These are phyloP conservation scores for Zosterops borbonicus DNA, from an alignment of 2,113 vertebrate species.

Conservation along the genomic window DNA sequence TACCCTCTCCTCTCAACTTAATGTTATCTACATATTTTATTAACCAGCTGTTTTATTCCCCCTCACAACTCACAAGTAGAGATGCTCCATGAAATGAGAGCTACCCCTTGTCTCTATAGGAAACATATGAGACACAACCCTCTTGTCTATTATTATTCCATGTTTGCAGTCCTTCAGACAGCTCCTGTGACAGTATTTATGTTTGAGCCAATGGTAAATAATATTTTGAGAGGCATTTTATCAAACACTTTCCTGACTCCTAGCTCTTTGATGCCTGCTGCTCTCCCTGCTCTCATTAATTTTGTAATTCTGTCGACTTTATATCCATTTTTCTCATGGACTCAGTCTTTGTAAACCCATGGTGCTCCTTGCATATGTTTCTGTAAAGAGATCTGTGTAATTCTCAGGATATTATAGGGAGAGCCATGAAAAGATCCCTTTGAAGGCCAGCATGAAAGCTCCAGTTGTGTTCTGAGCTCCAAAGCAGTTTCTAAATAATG, in stretches of 20 bases:
- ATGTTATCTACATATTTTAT: slow-evolving; percentile 44
- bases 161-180: slow-evolving; percentile 14
- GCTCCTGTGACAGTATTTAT: slow-evolving; percentile 27
- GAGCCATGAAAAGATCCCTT: neutral
- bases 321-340: neutral
- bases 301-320: neutral
- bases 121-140: neutral
- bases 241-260: neutral
- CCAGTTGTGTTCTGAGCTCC: neutral
- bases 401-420: neutral
- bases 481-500: slow-evolving; percentile 10
- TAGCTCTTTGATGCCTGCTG: slow-evolving; percentile 38
- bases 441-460: slow-evolving; percentile 40
- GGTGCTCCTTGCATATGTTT: neutral
- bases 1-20: neutral
- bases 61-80: neutral
- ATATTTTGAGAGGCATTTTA: slow-evolving; percentile 35
- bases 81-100: neutral
- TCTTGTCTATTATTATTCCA: neutral
- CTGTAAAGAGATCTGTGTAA: neutral
- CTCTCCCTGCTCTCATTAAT: neutral
- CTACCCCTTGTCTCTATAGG: neutral
- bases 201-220: slow-evolving; percentile 21
- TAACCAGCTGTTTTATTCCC: slow-evolving; percentile 14
- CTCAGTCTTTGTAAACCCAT: neutral